Base-by-base conservation (phyloP, 2,888 invertebrate genomes). In the Dendrolimus pini region DNA sequence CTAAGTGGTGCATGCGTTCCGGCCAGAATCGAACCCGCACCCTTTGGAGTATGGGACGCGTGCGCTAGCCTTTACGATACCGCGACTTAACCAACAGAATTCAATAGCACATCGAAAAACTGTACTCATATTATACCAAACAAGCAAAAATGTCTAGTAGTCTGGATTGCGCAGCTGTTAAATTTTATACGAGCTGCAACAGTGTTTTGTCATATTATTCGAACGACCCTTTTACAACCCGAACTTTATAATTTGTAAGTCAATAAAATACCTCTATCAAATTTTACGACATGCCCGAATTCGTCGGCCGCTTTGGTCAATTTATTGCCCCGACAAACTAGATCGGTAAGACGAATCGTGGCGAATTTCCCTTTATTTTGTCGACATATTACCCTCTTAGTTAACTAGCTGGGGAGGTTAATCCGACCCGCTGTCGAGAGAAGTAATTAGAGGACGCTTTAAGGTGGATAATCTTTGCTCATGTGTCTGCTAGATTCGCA, bases 401-500 rank as follows among this genome's bases (percentile, higher is more conserved):
- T 61, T 65, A 66, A 67, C 64, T 60, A 60, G 62, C 64, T 65
- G 62, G 65, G 67, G 60, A 66, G 64, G 63, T 64, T 68, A 68
- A 68, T 68, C 65, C 66, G 61, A 60, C 59, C 60, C 62, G 63
- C 47, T 56, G 56, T 59, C 63, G 64, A 63, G 62, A 60, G 56
- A 57, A 63, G 66, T 67, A 64, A 67, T 67, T 67, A 65, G 61
- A 63, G 60, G 64, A 56, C 64, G 62, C 64, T 61, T 61, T 62
- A 62, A 62, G 61, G 58, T 59, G 62, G 65, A 62, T 66, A 63
- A 66, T 65, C 66, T 64, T 63, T 57, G 58, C 56, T 56, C 41
- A 12, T 52, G 56, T 56, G 47, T 47, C 47, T 41, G 7, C 52
- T 52, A 10, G 52, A 47, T 13, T 56, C 56, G 30, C 52, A 30